Conservation (phyloP, 2,113 vertebrate species). For the Shinisaurus crocodilurus region DNA sequence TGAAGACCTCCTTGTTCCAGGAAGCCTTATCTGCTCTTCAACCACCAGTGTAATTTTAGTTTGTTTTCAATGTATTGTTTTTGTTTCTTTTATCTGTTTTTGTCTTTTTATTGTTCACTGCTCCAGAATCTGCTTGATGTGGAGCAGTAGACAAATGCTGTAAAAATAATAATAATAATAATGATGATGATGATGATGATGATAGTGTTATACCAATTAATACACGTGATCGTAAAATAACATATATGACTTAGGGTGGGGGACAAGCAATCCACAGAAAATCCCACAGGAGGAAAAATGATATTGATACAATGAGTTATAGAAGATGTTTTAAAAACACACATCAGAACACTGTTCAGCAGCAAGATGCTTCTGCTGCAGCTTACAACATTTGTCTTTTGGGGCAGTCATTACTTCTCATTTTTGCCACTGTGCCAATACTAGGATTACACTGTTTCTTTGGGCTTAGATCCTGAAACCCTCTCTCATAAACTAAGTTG, state of each 20-base stretch:
- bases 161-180: no score
- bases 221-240: not conserved
- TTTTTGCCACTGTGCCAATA: not conserved
- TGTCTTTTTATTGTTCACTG: no score
- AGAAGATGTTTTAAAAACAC: not conserved
- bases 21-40: no score
- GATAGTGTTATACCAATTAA: not conserved
- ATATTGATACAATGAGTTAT: not conserved
- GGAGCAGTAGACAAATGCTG: no score
- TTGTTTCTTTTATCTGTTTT: no score
- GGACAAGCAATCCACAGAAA: not conserved
- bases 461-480: not conserved
- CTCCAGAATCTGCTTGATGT: no score
- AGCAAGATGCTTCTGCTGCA: not conserved
- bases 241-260: not conserved
- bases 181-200: no score
- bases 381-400: not conserved
- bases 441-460: not conserved
- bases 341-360: not conserved
- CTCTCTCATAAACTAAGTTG: not conserved
- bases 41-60: no score
- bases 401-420: not conserved
- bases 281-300: no score
- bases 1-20: no score
- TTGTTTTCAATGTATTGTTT: no score